A percentile compares a stretch with the other conserved stretches of the same genome.
Evolutionary conservation across 2,888 invertebrate species (phyloP).

Genomic region (Chymomyza fuscimana): DNA sequence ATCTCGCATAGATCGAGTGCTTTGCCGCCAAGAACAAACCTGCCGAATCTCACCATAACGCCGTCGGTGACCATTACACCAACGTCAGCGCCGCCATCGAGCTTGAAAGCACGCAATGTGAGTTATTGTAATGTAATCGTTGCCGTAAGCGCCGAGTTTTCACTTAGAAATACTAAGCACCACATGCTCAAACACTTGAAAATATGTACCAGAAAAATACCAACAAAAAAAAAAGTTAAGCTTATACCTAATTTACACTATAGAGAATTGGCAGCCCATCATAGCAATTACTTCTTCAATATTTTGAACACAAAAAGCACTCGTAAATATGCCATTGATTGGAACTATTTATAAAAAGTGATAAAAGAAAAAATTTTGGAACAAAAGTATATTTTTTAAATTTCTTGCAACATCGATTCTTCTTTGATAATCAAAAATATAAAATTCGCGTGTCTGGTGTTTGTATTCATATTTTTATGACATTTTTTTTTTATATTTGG

Average conservation of each 20-base stretch:
- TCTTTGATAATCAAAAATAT: no score
- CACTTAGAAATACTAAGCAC: conserved; percentile 26
- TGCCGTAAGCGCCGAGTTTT: conserved; percentile 77
- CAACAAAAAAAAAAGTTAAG: conserved; percentile 33
- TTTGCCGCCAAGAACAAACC: conserved; percentile 78
- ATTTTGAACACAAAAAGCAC: no score
- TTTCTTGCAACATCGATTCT: no score
- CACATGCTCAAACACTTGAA: conserved; percentile 2
- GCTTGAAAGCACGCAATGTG: conserved; percentile 80
- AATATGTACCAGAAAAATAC: conserved; percentile 1
- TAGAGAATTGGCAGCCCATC: no score
- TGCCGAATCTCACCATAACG: conserved; percentile 82
- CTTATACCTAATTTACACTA: neutral
- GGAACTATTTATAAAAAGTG: no score
- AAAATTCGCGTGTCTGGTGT: no score
- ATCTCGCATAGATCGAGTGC: conserved; percentile 72
- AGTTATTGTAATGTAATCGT: conserved; percentile 80
- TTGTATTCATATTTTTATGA: no score
- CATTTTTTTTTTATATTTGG: no score
- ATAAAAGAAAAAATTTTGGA: no score
- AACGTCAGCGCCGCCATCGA: conserved; percentile 85
- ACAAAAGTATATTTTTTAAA: no score
- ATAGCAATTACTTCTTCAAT: neutral
- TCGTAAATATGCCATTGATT: no score
- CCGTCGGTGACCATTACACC: conserved; percentile 89